Evolutionary conservation across 2,888 invertebrate genomes (phyloP).

Genomic region (Lithophane leautieri): DNA sequence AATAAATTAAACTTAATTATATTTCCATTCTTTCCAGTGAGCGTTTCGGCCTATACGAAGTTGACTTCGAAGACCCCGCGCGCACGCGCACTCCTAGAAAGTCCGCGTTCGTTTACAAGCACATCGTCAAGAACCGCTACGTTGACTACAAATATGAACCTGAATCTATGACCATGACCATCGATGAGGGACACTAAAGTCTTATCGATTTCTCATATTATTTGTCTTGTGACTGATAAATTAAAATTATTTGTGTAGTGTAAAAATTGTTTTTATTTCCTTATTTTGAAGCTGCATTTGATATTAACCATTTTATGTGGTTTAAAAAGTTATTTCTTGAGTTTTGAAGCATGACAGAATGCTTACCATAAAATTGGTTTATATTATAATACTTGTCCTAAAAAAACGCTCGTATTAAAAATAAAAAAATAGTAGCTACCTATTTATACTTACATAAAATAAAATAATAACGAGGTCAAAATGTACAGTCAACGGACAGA

Average conservation of each 20-base stretch:
- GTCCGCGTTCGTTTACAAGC: conserved; percentile 90
- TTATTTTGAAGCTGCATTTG: background rate
- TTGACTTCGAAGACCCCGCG: conserved; percentile 91
- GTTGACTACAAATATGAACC: conserved; percentile 81
- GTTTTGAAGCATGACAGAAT: background rate
- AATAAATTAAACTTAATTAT: background rate
- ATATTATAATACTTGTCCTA: background rate
- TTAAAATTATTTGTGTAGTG: conserved; percentile 9
- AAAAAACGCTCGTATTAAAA: too few species aligned
- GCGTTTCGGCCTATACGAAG: conserved; percentile 92
- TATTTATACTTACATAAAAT: too few species aligned
- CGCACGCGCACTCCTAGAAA: conserved; percentile 92
- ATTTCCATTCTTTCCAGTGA: conserved; percentile 83
- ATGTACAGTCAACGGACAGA: too few species aligned
- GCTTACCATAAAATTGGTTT: background rate
- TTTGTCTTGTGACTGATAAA: conserved; percentile 7
- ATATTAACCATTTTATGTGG: background rate
- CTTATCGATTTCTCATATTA: background rate
- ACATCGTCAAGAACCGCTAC: conserved; percentile 86
- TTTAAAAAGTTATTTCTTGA: background rate
- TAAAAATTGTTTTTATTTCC: background rate
- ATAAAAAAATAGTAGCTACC: too few species aligned
- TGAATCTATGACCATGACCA: conserved; percentile 75
- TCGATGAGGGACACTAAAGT: conserved; percentile 68
- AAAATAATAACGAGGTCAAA: too few species aligned